Base-by-base conservation (phyloP, 2,888 invertebrate species). In the Baronia brevicornis region DNA sequence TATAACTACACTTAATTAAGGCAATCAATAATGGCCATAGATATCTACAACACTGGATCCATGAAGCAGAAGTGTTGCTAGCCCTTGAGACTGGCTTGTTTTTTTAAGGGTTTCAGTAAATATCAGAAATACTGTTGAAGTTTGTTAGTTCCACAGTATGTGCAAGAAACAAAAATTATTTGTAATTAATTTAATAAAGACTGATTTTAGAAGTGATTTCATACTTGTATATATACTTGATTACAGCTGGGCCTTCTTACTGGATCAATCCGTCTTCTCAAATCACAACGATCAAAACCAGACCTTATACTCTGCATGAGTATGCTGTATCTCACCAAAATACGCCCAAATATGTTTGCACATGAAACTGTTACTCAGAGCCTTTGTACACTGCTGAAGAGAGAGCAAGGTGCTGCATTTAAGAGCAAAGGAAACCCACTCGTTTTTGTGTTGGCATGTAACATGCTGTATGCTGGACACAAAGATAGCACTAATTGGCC, bases 401-500 rank as follows among this genome's bases (percentile, higher is more conserved):
- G 95, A 33, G 96, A 97, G 57, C 88, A 89, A 36, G 86, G 90
- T 33, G 75, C 86, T 1, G 84, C 80, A 0, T 89, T 91, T 64
- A 93, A 96, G 78, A 88, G 88, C 34, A 94, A 95, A 55, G 91
- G 90, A 3, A 95, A 94, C 67, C 89, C 91, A 0, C 77, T 93
- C 22, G 90, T 94, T 20, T 91, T 94, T 45, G 91, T 95, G 13
- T 70, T 96, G 23, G 92, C 94, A 3, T 91, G 95, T 38, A 97
- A 96, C 73, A 85, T 97, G 54, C 72, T 97, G 30, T 88, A 93
- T 58, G 88, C 91, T 45, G 94, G 94, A 0, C 96, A 91, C 63
- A 84, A 88, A 26, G 95, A 96, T 20, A 91, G 92, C 46, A 89
- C 87, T 40, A 90, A 90, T 50, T 98, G 97, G 98, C 97, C 97